phyloP scores from a whole-genome alignment of 2,888 invertebrate species.

The Xylota segnis region DNA sequence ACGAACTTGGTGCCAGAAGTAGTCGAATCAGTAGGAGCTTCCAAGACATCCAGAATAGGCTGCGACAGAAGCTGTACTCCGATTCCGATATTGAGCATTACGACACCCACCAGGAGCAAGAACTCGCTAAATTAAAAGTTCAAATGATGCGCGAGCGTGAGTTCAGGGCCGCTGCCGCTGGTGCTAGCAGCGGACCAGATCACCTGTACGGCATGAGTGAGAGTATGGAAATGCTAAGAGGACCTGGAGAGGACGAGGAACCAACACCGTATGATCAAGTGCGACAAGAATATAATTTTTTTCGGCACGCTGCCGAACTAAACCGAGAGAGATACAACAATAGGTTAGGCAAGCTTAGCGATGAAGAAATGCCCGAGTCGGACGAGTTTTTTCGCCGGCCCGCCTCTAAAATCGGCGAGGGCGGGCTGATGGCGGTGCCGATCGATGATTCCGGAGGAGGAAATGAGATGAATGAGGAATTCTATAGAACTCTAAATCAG shows the following conservation, averaged over 20 bases:
- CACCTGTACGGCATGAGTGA: conserved; percentile 41
- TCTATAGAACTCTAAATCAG: conserved; percentile 94
- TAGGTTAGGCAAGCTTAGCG: conserved; percentile 55
- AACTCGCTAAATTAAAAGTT: conserved; percentile 79
- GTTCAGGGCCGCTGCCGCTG: conserved; percentile 78
- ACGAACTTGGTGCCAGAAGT: conserved; percentile 39
- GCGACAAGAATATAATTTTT: conserved; percentile 79
- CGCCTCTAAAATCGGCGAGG: conserved; percentile 81
- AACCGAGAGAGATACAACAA: conserved; percentile 77
- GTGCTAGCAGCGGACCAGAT: conserved; percentile 67
- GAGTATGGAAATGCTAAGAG: conserved; percentile 74
- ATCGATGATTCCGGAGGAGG: conserved; percentile 82
- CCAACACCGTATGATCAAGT: conserved; percentile 61
- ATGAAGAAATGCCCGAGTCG: conserved; percentile 67
- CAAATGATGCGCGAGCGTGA: conserved; percentile 80
- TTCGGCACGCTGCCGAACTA: conserved; percentile 79
- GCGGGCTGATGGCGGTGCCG: conserved; percentile 79
- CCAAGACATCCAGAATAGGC: conserved; percentile 54
- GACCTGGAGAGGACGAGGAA: not conserved
- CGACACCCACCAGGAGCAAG: conserved; percentile 78
- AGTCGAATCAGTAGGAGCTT: conserved; percentile 50
- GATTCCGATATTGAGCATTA: conserved; percentile 79
- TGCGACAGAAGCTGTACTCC: conserved; percentile 78
- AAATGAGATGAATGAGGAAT: conserved; percentile 91
- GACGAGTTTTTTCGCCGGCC: conserved; percentile 82